These are phyloP conservation scores for Rutilus rutilus DNA, from an alignment of 2,113 vertebrate genomes.

Conservation along the genomic window DNA sequence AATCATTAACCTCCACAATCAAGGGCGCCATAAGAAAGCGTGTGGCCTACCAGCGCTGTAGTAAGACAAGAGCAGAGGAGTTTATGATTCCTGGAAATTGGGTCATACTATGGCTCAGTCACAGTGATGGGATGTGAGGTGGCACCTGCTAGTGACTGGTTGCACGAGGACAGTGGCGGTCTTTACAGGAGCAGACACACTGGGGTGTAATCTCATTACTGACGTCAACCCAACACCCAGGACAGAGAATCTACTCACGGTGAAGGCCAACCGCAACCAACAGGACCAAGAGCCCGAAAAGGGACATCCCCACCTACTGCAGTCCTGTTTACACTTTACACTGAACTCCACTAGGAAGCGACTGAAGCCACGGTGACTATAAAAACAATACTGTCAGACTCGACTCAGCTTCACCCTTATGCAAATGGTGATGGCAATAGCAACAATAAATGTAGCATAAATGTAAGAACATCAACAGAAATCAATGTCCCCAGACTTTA, in stretches of 20 bases:
- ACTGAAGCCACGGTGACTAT: not conserved
- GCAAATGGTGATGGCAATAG: constrained; percentile 16
- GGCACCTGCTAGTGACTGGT: constrained; percentile 36
- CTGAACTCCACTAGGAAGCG: not conserved
- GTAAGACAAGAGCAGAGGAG: not conserved
- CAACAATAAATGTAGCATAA: not conserved
- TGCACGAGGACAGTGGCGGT: constrained; percentile 43
- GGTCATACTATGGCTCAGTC: constrained; percentile 20
- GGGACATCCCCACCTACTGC: constrained; percentile 12
- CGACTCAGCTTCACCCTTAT: not conserved
- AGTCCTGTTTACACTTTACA: not conserved
- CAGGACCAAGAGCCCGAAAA: not conserved
- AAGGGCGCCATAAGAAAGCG: constrained; percentile 33
- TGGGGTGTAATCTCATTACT: constrained; percentile 75
- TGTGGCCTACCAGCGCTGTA: constrained; percentile 11
- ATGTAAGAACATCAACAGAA: not conserved
- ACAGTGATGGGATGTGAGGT: constrained; percentile 1
- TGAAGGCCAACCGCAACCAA: not conserved
- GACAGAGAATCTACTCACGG: constrained; percentile 72
- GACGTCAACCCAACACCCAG: constrained; percentile 70
- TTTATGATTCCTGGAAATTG: constrained; percentile 31
- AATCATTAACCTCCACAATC: constrained; percentile 43
- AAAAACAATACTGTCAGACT: constrained; percentile 2
- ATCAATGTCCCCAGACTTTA: not conserved
- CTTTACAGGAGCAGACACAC: constrained; percentile 58